phyloP scores from a whole-genome alignment of 2,113 vertebrate genomes.

The human (Homo sapiens) region DNA sequence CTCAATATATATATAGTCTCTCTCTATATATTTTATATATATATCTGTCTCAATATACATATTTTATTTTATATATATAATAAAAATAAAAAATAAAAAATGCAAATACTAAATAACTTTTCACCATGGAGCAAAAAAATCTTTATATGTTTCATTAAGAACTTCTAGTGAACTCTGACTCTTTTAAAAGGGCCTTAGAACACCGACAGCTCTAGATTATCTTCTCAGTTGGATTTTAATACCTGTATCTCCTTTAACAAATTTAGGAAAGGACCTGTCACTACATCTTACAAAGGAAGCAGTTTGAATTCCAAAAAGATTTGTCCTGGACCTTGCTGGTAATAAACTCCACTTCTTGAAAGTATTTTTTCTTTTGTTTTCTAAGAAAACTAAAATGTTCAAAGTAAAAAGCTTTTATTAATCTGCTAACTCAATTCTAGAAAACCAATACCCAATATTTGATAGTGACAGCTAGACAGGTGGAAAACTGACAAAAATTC shows the following conservation, averaged over 20 bases:
- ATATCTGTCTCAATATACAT: no score
- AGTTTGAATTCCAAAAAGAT: not conserved
- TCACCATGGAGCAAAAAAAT: not conserved
- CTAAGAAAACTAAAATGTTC: not conserved
- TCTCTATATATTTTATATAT: no score
- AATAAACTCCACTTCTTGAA: not conserved
- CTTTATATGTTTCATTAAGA: not conserved
- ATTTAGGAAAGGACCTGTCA: not conserved
- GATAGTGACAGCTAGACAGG: not conserved
- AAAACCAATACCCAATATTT: not conserved
- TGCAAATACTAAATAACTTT: not conserved
- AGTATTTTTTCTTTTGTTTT: conserved; percentile 29
- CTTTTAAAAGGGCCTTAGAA: not conserved
- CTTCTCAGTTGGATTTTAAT: conserved; percentile 1
- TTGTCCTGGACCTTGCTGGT: not conserved
- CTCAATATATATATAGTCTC: no score
- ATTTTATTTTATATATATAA: no score
- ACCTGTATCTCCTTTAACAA: not conserved
- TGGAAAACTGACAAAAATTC: not conserved
- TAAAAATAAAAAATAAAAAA: no score
- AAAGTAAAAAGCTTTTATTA: not conserved
- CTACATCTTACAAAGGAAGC: not conserved
- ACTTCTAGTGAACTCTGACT: not conserved
- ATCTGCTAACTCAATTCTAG: not conserved
- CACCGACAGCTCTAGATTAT: not conserved